These are phyloP conservation scores for Pemphredon lugubris DNA, from an alignment of 2,888 invertebrate genomes.

Conservation along the genomic window DNA sequence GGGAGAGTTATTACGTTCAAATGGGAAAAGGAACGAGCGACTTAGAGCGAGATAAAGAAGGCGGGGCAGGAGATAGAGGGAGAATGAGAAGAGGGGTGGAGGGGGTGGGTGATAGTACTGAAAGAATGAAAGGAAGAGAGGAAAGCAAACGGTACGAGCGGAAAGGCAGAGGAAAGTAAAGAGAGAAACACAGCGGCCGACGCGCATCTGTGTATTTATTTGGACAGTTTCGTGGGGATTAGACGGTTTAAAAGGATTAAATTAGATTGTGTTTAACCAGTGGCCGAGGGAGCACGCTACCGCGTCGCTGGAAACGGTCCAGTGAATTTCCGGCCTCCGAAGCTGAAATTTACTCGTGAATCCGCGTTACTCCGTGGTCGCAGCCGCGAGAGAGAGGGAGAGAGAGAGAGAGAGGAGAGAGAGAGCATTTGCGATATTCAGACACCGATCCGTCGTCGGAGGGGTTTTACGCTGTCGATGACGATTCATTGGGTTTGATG, in stretches of 20 bases:
- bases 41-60: too few species aligned
- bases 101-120: neutral
- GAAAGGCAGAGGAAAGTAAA: slow-evolving; percentile 12
- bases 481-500: neutral
- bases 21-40: neutral
- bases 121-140: neutral
- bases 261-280: slow-evolving; percentile 73
- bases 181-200: slow-evolving; percentile 21
- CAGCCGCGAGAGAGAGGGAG: too few species aligned
- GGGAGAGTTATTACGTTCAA: neutral
- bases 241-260: slow-evolving; percentile 72
- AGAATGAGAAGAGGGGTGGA: too few species aligned
- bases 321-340: slow-evolving; percentile 45
- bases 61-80: too few species aligned
- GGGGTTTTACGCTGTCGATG: neutral
- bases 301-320: slow-evolving; percentile 52
- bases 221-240: slow-evolving; percentile 57
- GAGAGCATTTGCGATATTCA: slow-evolving; percentile 22
- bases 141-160: neutral
- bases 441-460: slow-evolving; percentile 13
- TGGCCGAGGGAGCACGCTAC: slow-evolving; percentile 36
- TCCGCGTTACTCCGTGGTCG: slow-evolving; percentile 34
- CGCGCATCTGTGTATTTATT: slow-evolving; percentile 59
- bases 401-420: too few species aligned
- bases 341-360: slow-evolving; percentile 41